Evolutionary conservation across 2,888 invertebrate species (phyloP).

Genomic region (Drosophila lacicola): DNA sequence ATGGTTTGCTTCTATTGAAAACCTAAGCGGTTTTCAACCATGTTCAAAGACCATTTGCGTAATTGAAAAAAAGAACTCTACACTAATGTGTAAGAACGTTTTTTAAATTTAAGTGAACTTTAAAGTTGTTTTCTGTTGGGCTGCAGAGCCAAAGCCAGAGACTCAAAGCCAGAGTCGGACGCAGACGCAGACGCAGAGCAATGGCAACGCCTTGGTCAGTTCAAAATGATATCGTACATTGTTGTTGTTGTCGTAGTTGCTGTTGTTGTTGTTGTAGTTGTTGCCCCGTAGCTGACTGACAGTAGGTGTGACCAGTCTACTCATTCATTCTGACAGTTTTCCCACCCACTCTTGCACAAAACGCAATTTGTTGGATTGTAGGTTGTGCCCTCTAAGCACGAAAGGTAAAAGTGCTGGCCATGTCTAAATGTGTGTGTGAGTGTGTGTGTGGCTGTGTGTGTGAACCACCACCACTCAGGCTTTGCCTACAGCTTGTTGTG

Average conservation of each 20-base stretch:
- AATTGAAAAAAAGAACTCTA: slow-evolving; percentile 58
- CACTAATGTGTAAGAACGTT: slow-evolving; percentile 31
- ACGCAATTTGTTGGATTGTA: slow-evolving; percentile 82
- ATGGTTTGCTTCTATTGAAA: background rate
- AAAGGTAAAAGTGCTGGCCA: slow-evolving; percentile 75
- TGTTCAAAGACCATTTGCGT: slow-evolving; percentile 50
- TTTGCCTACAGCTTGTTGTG: slow-evolving; percentile 31
- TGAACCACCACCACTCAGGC: slow-evolving; percentile 55
- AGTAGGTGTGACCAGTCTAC: slow-evolving; percentile 84
- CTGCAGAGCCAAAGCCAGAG: background rate
- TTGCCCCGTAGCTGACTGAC: slow-evolving; percentile 77
- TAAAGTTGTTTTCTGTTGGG: slow-evolving; percentile 46
- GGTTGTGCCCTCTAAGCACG: slow-evolving; percentile 81
- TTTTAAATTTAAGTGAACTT: slow-evolving; percentile 45
- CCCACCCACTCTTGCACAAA: slow-evolving; percentile 82
- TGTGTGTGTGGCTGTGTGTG: slow-evolving; percentile 16
- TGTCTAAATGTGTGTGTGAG: slow-evolving; percentile 28
- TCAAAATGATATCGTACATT: slow-evolving; percentile 55
- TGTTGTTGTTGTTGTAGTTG: slow-evolving; percentile 30
- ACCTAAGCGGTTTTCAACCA: slow-evolving; percentile 21
- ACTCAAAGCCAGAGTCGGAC: slow-evolving; percentile 29
- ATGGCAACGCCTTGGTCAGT: slow-evolving; percentile 72
- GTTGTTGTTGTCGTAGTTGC: slow-evolving; percentile 35
- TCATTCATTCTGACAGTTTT: slow-evolving; percentile 84
- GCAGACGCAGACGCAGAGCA: slow-evolving; percentile 35